phyloP scores from a whole-genome alignment of 37 sponge, comb jelly and placozoan species.

The Beroe ovata region DNA sequence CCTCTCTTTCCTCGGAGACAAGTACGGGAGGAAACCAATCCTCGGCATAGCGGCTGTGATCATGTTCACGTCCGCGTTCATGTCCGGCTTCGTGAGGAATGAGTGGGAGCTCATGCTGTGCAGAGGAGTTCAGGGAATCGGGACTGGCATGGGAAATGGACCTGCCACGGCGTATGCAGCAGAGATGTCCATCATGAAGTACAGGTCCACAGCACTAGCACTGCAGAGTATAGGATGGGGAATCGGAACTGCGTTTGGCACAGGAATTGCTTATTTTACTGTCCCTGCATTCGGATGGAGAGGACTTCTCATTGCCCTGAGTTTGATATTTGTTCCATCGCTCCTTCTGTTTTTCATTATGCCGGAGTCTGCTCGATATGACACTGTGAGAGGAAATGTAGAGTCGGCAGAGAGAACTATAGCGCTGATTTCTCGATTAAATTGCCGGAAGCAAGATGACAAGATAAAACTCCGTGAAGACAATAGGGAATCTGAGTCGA shows the following conservation, averaged over 20 bases:
- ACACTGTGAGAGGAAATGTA: neutral
- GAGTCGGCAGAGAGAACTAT: neutral
- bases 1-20: neutral
- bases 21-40: neutral
- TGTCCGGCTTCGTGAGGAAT: neutral
- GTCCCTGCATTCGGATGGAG: neutral
- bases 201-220: neutral
- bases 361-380: conserved; percentile 1
- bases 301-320: neutral
- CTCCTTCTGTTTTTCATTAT: neutral
- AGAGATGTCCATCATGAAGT: conserved; percentile 20
- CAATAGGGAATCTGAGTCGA: neutral
- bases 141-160: conserved; percentile 4
- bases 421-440: neutral
- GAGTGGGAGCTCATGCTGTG: neutral
- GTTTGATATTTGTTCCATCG: neutral
- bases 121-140: neutral
- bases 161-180: conserved; percentile 12
- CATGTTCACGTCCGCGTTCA: neutral
- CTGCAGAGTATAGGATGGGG: neutral
- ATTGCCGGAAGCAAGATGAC: neutral
- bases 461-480: too few relatives aligned
- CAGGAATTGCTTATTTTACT: neutral
- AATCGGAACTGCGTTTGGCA: neutral
- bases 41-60: neutral